Evolutionary conservation across 2,113 vertebrate species (phyloP), one percentile per base, ranked within the genome.

Genomic region (Aegypius monachus): DNA sequence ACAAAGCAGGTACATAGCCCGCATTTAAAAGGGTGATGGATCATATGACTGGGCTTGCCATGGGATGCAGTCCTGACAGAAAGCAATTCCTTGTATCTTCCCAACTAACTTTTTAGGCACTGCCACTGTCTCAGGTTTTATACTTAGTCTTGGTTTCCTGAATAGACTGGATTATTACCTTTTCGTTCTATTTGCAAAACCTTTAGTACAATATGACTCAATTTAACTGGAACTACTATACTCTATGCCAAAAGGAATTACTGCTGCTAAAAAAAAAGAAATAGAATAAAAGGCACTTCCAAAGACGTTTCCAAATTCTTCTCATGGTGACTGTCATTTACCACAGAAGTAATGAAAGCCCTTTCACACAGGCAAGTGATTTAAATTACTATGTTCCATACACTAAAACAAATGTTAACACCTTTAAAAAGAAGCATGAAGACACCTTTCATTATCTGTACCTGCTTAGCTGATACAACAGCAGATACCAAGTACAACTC

Each of bases 11-110:
- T 52, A 42, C 20, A 11, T 8, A 43, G 12, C 7, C 23, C 47
- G 50, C n/a, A 59, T 0, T 16, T 16, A 80, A 65, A 29, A 68
- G 18, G 11, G 9, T 14, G 31, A 70, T 25, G 9, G 25, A 66
- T 38, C 21, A 17, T 8, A 27, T 7, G 21, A 59, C 34, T 16
- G 22, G 18, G 18, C 10, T n/a, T 45, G 62, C 25, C 38, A 58
- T 2, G 4, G 18, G 3, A 6, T 2, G 0, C 22, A 19, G 13
- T 48, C 16, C 66, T 45, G 29, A 36, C 29, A 27, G 34, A 7
- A 38, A 50, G 40, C 36, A 9, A 13, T 77, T 59, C 42, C 52
- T 70, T 61, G 1, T 10, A 27, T 27, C 67, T 82, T 79, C n/a
- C 31, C 19, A 52, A 43, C 11, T 15, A 50, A 25, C 25, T 32